These are phyloP conservation scores for Sinocyclocheilus grahami DNA, from an alignment of 2,113 vertebrate genomes.

Conservation along the genomic window DNA sequence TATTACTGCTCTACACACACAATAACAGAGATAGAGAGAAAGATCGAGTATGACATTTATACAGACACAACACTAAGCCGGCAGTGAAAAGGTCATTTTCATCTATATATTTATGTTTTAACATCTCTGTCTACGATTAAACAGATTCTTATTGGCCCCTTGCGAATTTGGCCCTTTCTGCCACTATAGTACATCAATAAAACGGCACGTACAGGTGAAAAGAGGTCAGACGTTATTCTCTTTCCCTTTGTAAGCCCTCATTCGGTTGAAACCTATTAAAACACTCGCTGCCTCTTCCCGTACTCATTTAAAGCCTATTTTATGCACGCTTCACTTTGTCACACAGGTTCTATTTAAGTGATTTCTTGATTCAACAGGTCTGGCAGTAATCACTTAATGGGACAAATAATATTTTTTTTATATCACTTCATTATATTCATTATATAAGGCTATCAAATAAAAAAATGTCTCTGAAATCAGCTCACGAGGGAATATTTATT, in stretches of 20 bases:
- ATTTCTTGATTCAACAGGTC: too few relatives aligned
- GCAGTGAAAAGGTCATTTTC: slow-evolving; percentile 32
- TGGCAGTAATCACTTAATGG: too few relatives aligned
- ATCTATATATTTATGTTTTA: slow-evolving; percentile 22
- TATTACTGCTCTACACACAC: slow-evolving; percentile 41
- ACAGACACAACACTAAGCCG: slow-evolving; percentile 37
- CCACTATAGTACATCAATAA: slow-evolving; percentile 3
- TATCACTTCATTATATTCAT: too few relatives aligned
- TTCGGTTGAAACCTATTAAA: slow-evolving; percentile 42
- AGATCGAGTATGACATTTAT: slow-evolving; percentile 51
- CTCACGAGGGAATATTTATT: too few relatives aligned
- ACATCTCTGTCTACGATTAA: slow-evolving; percentile 47
- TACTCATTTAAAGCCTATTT: slow-evolving; percentile 44
- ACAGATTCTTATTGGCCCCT: slow-evolving; percentile 21
- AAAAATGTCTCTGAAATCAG: too few relatives aligned
- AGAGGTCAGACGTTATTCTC: slow-evolving; percentile 31
- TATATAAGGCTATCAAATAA: too few relatives aligned
- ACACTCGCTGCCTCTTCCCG: neutral
- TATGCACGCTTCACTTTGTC: too few relatives aligned
- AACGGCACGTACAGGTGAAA: slow-evolving; percentile 18
- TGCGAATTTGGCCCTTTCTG: neutral
- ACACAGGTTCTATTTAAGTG: too few relatives aligned
- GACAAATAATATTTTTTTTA: too few relatives aligned
- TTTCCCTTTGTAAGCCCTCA: slow-evolving; percentile 12
- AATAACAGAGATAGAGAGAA: slow-evolving; percentile 34